Conservation (phyloP, 2,797 vertebrate genomes). For the Jordanella pulchra region DNA sequence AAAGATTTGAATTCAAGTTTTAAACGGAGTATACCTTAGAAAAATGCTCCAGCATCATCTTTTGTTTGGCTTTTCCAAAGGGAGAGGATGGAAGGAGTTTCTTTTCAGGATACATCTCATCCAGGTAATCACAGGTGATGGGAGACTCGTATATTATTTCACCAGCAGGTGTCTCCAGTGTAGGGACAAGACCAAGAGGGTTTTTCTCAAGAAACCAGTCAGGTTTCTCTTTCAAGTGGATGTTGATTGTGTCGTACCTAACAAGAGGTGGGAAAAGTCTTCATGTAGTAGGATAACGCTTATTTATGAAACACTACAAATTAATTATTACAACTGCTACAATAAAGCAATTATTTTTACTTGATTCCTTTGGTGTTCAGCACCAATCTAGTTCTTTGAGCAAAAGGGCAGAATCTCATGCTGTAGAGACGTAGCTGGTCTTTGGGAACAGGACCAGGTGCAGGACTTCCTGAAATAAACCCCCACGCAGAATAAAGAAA, state of each 20-base stretch:
- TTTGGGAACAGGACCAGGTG: slow-evolving; percentile 84
- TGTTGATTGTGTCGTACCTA: slow-evolving; percentile 89
- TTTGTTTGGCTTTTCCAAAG: slow-evolving; percentile 88
- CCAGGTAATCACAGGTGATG: slow-evolving; percentile 93
- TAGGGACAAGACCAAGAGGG: slow-evolving; percentile 86
- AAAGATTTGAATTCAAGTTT: slow-evolving; percentile 1
- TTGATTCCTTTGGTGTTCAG: slow-evolving; percentile 89
- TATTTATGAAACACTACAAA: too few species aligned
- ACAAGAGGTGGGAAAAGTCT: neutral
- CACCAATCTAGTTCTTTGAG: slow-evolving; percentile 86
- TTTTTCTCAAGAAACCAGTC: slow-evolving; percentile 90
- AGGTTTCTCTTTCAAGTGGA: slow-evolving; percentile 90
- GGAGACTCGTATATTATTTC: slow-evolving; percentile 90
- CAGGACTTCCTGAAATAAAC: slow-evolving; percentile 75
- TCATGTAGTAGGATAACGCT: neutral
- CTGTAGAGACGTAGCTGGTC: slow-evolving; percentile 87
- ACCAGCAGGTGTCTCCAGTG: slow-evolving; percentile 85
- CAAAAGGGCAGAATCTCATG: slow-evolving; percentile 95
- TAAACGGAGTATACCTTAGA: slow-evolving; percentile 79
- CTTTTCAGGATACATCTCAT: slow-evolving; percentile 86
- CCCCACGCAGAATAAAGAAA: too few species aligned
- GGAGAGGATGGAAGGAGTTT: slow-evolving; percentile 86
- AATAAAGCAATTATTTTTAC: too few species aligned
- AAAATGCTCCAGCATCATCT: slow-evolving; percentile 89
- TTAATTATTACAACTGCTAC: too few species aligned